Conservation (phyloP, 2,888 invertebrate species). For the Volucella inanis region DNA sequence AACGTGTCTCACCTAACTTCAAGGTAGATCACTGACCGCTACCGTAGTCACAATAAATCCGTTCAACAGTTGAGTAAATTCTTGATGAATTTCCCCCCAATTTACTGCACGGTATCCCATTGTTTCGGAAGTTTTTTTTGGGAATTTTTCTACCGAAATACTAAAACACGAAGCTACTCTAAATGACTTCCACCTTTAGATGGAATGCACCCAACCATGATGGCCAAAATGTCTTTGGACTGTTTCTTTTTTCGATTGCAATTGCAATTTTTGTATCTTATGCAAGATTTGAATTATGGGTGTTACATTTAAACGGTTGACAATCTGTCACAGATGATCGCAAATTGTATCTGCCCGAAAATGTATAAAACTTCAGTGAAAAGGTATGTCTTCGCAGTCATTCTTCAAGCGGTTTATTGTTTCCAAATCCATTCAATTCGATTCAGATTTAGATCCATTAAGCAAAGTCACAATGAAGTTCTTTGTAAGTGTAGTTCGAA, state of each 20-base stretch:
- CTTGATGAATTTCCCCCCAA: slow-evolving; percentile 51
- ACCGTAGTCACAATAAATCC: slow-evolving; percentile 12
- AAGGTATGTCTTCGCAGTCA: slow-evolving; percentile 25
- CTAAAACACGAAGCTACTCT: not conserved
- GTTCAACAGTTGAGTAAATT: slow-evolving; percentile 47
- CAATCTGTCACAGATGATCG: slow-evolving; percentile 55
- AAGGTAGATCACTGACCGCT: slow-evolving; percentile 58
- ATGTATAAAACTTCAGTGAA: slow-evolving; percentile 32
- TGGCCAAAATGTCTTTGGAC: slow-evolving; percentile 56
- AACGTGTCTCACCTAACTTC: slow-evolving; percentile 21
- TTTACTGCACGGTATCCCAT: slow-evolving; percentile 47
- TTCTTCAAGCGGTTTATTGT: not conserved
- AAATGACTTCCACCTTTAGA: slow-evolving; percentile 47
- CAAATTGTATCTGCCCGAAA: not conserved
- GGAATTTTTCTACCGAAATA: slow-evolving; percentile 30
- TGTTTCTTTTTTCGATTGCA: slow-evolving; percentile 22
- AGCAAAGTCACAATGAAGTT: slow-evolving; percentile 51
- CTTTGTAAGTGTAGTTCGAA: slow-evolving; percentile 26
- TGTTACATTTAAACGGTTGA: slow-evolving; percentile 32
- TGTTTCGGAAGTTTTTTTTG: slow-evolving; percentile 57
- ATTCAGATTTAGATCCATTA: not conserved
- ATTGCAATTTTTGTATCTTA: not conserved
- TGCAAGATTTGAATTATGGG: slow-evolving; percentile 2
- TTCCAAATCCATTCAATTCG: slow-evolving; percentile 19
- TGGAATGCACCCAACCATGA: slow-evolving; percentile 48